Percentiles rank a stretch among this genome's conserved stretches.
phyloP scores from a whole-genome alignment of 2,888 invertebrate species.

The Amblyteles armatorius region DNA sequence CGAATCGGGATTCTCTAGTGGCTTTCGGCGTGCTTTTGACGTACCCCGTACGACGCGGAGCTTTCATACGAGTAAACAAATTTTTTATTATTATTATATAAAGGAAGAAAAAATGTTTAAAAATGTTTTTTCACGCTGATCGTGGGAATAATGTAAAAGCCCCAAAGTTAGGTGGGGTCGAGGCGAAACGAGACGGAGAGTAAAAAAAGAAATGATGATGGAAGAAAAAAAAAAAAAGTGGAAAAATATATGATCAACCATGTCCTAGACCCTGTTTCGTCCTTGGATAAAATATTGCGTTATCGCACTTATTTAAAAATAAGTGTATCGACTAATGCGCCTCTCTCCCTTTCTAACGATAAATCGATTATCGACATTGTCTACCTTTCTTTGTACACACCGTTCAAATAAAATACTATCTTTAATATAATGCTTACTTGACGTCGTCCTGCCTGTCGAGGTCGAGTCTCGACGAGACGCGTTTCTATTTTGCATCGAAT shows the following conservation, averaged over 20 bases:
- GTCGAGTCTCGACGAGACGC: slow-evolving; percentile 52
- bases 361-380: slow-evolving; percentile 53
- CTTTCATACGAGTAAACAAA: slow-evolving; percentile 64
- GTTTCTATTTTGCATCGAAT: not conserved
- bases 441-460: slow-evolving; percentile 43
- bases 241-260: slow-evolving; percentile 48
- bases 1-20: slow-evolving; percentile 67
- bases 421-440: slow-evolving; percentile 70
- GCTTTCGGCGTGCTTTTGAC: slow-evolving; percentile 70
- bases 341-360: slow-evolving; percentile 48
- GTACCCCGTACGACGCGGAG: slow-evolving; percentile 65
- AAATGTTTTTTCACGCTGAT: slow-evolving; percentile 23
- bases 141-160: slow-evolving; percentile 32
- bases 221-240: slow-evolving; percentile 8
- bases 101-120: slow-evolving; percentile 13
- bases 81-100: slow-evolving; percentile 60
- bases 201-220: slow-evolving; percentile 11
- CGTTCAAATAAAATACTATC: slow-evolving; percentile 69
- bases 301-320: slow-evolving; percentile 63
- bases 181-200: slow-evolving; percentile 30
- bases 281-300: slow-evolving; percentile 55
- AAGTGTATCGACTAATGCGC: slow-evolving; percentile 52
- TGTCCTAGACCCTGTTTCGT: slow-evolving; percentile 60
- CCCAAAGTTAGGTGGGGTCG: slow-evolving; percentile 47
- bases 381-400: slow-evolving; percentile 76